Evolutionary conservation across 2,797 vertebrate genomes (phyloP).

Genomic region (Catharus ustulatus): DNA sequence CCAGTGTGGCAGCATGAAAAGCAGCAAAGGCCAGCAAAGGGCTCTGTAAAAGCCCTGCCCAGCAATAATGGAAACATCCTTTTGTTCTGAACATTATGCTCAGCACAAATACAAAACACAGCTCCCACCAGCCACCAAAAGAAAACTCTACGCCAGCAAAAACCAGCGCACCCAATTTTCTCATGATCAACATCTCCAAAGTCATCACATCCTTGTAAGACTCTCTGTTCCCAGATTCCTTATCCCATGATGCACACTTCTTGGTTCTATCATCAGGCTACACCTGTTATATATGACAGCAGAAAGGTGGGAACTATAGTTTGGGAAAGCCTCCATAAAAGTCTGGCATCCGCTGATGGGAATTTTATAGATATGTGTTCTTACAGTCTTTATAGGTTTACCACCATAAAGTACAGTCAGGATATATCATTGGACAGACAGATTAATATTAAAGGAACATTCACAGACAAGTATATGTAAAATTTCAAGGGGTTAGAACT

Average conservation of each 20-base stretch:
- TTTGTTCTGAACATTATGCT: background rate
- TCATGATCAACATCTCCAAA: background rate
- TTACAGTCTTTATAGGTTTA: background rate
- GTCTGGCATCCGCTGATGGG: background rate
- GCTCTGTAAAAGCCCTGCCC: background rate
- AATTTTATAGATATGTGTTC: background rate
- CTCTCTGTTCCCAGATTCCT: background rate
- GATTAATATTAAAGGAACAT: background rate
- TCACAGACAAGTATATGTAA: background rate
- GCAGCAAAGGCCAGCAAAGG: background rate
- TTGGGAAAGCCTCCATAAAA: background rate
- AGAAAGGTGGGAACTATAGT: background rate
- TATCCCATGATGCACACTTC: background rate
- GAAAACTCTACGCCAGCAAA: background rate
- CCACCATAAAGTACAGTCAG: background rate
- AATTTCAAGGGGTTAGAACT: background rate
- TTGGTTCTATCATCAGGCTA: background rate
- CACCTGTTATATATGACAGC: background rate
- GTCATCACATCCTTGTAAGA: background rate
- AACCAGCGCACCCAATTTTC: background rate
- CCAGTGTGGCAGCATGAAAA: rapidly evolving
- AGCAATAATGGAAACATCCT: background rate
- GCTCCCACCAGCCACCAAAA: background rate
- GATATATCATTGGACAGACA: background rate
- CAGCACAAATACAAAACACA: background rate